Conservation (phyloP, 2,797 vertebrate genomes). For the Garrulus glandarius region DNA sequence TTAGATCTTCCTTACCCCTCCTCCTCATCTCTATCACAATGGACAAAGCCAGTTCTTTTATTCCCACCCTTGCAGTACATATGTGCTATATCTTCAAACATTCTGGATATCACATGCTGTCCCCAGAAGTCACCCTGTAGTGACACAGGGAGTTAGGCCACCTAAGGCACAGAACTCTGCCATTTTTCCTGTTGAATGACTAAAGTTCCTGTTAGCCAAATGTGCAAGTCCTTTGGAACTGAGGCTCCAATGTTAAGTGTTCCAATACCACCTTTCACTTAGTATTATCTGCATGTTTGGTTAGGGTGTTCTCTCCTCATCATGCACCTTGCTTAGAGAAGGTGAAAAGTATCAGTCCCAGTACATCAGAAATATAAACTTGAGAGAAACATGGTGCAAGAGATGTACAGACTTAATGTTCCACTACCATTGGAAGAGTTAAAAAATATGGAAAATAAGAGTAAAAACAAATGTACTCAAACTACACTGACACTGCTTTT, state of each 20-base stretch:
- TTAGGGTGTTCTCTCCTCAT: not conserved
- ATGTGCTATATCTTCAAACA: not conserved
- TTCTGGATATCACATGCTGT: not conserved
- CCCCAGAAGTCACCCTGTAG: not conserved
- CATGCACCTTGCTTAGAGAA: not conserved
- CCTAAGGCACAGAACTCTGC: not conserved
- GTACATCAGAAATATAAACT: not conserved
- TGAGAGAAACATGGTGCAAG: not conserved
- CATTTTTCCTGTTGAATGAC: not conserved
- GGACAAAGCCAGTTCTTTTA: not conserved
- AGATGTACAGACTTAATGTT: not conserved
- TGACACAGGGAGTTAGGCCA: not conserved
- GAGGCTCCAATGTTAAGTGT: not conserved
- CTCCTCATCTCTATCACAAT: not conserved
- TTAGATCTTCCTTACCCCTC: not conserved
- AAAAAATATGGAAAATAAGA: slow-evolving; percentile 36
- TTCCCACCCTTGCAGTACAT: not conserved
- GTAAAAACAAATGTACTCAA: slow-evolving; percentile 34
- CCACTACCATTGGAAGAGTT: slow-evolving; percentile 10
- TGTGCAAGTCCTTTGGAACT: not conserved
- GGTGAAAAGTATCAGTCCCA: not conserved
- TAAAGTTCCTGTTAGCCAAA: not conserved
- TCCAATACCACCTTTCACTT: not conserved
- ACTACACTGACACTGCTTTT: slow-evolving; percentile 31
- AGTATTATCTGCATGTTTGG: not conserved